These are phyloP conservation scores for Carassius auratus DNA, from an alignment of 2,113 vertebrate species.

Conservation along the genomic window DNA sequence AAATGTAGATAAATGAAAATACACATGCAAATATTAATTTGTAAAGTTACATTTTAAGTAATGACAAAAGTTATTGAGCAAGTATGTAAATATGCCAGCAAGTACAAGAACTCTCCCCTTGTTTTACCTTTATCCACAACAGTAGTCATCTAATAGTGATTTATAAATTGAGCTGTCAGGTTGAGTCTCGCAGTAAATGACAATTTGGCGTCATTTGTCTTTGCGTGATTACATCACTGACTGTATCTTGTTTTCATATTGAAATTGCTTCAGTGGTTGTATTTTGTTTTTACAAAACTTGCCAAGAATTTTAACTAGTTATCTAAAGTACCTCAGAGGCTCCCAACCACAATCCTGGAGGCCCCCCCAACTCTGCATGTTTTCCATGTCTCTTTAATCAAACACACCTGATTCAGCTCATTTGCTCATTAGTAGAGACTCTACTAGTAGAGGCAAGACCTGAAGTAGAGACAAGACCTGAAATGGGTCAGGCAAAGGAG, in stretches of 20 bases:
- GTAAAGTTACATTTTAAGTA: not conserved
- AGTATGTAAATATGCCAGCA: not conserved
- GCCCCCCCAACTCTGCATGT: no score
- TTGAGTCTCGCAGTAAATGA: not conserved
- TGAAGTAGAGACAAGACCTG: no score
- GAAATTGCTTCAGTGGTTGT: not conserved
- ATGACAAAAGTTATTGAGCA: not conserved
- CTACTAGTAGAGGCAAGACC: no score
- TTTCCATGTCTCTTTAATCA: no score
- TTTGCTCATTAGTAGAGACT: no score
- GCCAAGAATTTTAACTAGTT: no score
- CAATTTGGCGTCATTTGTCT: not conserved
- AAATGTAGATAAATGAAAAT: not conserved
- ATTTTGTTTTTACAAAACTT: not conserved
- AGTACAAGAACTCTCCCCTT: not conserved
- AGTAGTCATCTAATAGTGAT: not conserved
- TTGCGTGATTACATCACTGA: not conserved
- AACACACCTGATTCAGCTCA: no score
- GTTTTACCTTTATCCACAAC: not conserved
- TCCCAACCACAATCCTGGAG: no score
- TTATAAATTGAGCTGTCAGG: not conserved
- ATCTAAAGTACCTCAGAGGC: no score
- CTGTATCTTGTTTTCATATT: not conserved
- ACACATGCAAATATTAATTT: not conserved
- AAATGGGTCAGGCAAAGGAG: no score